Evolutionary conservation across 2,797 vertebrate species (phyloP).

Genomic region (Lutjanus argentimaculatus): DNA sequence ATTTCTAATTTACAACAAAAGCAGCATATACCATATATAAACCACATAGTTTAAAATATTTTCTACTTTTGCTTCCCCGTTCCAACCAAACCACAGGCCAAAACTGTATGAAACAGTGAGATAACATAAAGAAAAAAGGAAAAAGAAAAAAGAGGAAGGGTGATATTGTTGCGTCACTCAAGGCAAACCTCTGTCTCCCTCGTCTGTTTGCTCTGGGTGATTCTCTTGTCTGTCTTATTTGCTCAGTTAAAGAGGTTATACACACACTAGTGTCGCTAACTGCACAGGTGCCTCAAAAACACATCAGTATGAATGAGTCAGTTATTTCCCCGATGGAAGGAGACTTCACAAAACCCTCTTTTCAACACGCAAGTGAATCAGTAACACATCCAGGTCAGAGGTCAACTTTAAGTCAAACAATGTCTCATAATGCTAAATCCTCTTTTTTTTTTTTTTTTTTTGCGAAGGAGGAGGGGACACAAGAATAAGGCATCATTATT

Average conservation of each 20-base stretch:
- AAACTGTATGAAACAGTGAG: neutral
- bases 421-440: neutral
- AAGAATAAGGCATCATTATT: neutral
- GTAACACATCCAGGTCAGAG: slow-evolving; percentile 10
- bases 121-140: neutral
- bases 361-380: slow-evolving; percentile 33
- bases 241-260: neutral
- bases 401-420: slow-evolving; percentile 13
- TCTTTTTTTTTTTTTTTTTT: no score
- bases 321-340: neutral
- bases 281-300: neutral
- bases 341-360: slow-evolving; percentile 1
- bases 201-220: slow-evolving; percentile 30
- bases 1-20: no score
- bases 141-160: neutral
- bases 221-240: slow-evolving; percentile 36
- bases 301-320: slow-evolving; percentile 7
- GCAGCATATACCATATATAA: neutral
- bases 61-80: slow-evolving; percentile 1
- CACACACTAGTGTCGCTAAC: neutral
- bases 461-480: neutral
- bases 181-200: slow-evolving; percentile 18
- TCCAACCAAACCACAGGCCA: neutral
- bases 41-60: neutral
- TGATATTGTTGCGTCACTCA: neutral